Conservation (phyloP, 2,797 vertebrate species). For the Platalea minor region DNA sequence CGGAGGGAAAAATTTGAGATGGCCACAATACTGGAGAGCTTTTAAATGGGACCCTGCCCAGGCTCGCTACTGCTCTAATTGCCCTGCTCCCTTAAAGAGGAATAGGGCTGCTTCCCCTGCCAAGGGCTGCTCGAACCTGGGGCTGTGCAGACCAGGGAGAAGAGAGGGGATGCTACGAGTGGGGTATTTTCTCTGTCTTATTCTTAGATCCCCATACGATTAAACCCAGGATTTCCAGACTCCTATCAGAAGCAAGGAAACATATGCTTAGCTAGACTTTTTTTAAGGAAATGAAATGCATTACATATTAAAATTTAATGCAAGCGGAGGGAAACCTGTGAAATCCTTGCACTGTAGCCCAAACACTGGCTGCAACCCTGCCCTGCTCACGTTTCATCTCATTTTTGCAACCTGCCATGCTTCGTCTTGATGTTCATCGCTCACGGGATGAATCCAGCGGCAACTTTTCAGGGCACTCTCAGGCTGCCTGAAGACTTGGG, state of each 20-base stretch:
- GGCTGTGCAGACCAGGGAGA: not conserved
- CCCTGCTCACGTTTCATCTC: not conserved
- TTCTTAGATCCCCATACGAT: not conserved
- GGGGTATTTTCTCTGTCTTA: not conserved
- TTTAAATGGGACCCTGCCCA: not conserved
- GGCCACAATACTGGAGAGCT: accelerated
- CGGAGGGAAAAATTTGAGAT: not conserved
- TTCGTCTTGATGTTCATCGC: accelerated
- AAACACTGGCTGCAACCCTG: not conserved
- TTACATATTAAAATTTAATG: not conserved
- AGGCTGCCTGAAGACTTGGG: not conserved
- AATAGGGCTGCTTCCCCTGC: not conserved
- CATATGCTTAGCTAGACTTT: not conserved
- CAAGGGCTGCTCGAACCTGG: not conserved
- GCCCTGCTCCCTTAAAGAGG: not conserved
- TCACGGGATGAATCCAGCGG: accelerated
- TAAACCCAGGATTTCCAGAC: not conserved
- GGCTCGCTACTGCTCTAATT: not conserved
- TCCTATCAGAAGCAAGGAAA: not conserved
- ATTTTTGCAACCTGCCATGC: not conserved
- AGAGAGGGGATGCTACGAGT: not conserved
- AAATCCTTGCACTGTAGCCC: not conserved
- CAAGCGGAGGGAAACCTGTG: not conserved
- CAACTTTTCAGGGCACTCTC: accelerated
- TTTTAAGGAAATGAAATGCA: not conserved